Percentiles rank a stretch among this genome's conserved stretches.
Evolutionary conservation across 37 sponge, comb jelly and placozoan genomes (phyloP).

Genomic region (Bolinopsis microptera): DNA sequence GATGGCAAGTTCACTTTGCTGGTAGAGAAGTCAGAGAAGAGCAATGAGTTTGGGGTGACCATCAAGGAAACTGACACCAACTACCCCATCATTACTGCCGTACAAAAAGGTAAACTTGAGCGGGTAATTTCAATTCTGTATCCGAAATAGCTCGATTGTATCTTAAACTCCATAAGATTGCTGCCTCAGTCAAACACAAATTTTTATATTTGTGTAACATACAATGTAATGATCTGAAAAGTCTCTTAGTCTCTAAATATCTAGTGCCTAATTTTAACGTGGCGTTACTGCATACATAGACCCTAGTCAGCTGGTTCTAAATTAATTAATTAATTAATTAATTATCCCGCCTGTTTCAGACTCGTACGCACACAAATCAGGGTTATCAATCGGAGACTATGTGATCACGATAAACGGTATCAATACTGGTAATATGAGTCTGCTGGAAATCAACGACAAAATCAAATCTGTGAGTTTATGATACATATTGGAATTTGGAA

Average conservation of each 20-base stretch:
- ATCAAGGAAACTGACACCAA: constrained; percentile 36
- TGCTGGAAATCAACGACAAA: background rate
- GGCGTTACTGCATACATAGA: no score
- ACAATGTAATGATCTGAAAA: no score
- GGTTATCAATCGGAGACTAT: constrained; percentile 20
- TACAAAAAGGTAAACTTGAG: background rate
- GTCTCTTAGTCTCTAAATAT: no score
- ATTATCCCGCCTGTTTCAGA: constrained; percentile 16
- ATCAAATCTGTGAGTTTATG: constrained; percentile 38
- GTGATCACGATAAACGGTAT: constrained; percentile 55
- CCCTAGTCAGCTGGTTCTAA: no score
- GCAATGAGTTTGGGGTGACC: constrained; percentile 44
- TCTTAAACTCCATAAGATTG: no score
- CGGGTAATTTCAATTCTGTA: no score
- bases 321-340: no score
- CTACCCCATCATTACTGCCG: constrained; percentile 28
- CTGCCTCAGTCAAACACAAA: background rate
- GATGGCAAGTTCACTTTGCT: constrained; percentile 53
- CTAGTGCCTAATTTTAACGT: no score
- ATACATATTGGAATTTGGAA: no score
- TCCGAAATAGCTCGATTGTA: no score
- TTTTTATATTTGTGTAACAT: no score
- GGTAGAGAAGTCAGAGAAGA: constrained; percentile 10
- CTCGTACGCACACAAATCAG: constrained; percentile 50
- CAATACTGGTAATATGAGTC: constrained; percentile 38